Percentiles rank a stretch among this genome's conserved stretches.
Conservation (phyloP, 1,140 invertebrate species). For the Drosophila pandora region DNA sequence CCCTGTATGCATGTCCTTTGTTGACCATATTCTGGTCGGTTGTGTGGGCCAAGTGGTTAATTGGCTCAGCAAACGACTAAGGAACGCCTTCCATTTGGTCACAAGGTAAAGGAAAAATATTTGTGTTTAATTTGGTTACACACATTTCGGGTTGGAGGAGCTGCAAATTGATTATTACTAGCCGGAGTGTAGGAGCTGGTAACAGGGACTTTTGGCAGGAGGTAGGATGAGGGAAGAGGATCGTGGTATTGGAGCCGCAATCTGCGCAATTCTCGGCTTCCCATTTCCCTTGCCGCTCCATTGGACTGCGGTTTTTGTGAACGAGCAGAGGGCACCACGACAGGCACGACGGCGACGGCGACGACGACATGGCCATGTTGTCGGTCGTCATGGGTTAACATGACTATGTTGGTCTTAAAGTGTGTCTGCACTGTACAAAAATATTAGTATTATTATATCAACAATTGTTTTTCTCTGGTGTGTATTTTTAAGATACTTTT, state of each 20-base stretch:
- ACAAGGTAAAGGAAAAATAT: constrained; percentile 69
- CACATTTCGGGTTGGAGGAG: constrained; percentile 46
- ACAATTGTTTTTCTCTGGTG: no score
- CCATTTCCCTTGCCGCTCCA: constrained; percentile 18
- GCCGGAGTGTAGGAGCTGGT: constrained; percentile 30
- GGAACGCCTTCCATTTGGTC: constrained; percentile 27
- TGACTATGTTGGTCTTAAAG: constrained; percentile 23
- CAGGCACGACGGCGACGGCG: constrained; percentile 32
- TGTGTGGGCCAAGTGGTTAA: constrained; percentile 47
- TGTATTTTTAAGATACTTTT: no score
- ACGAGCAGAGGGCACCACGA: constrained; percentile 23
- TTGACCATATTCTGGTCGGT: constrained; percentile 43
- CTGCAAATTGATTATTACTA: constrained; percentile 75
- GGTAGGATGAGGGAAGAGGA: background rate
- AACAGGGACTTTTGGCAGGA: background rate
- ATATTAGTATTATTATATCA: background rate
- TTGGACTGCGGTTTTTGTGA: constrained; percentile 46
- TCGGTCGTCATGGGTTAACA: constrained; percentile 54
- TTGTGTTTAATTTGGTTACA: constrained; percentile 73
- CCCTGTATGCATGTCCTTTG: constrained; percentile 18
- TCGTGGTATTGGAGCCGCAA: constrained; percentile 34
- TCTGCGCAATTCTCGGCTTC: constrained; percentile 30
- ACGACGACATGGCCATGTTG: constrained; percentile 52
- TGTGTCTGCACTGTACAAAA: constrained; percentile 6
- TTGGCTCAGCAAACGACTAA: constrained; percentile 39